Evolutionary conservation across 2,888 invertebrate genomes (phyloP).

Genomic region (Zelleria hepariella): DNA sequence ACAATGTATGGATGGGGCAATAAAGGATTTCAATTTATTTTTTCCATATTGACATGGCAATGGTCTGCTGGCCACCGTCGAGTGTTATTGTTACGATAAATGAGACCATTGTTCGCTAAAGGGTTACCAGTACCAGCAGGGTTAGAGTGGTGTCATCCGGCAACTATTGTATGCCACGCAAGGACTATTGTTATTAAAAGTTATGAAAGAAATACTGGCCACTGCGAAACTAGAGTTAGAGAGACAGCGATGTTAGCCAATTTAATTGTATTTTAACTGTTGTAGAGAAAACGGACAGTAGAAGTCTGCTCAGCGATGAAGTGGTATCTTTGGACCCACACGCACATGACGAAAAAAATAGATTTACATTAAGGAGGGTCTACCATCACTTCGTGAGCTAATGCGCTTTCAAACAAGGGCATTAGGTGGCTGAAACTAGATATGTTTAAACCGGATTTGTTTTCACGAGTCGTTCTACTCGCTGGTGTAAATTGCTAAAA

Average conservation of each 20-base stretch:
- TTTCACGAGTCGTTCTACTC: too few species aligned
- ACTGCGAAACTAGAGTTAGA: too few species aligned
- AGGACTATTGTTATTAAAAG: constrained; percentile 30
- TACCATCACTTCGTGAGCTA: too few species aligned
- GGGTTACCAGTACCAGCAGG: constrained; percentile 21
- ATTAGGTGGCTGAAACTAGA: too few species aligned
- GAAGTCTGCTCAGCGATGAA: too few species aligned
- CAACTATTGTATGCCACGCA: constrained; percentile 43
- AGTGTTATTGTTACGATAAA: constrained; percentile 56
- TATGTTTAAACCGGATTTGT: too few species aligned
- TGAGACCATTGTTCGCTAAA: constrained; percentile 51
- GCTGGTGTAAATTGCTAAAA: too few species aligned
- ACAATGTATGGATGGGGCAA: not conserved
- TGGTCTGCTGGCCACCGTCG: constrained; percentile 26
- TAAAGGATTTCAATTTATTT: constrained; percentile 16
- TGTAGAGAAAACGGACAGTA: too few species aligned
- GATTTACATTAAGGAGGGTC: too few species aligned
- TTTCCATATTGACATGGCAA: constrained; percentile 32
- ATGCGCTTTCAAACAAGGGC: too few species aligned
- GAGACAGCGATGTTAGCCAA: not conserved
- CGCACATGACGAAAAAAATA: too few species aligned
- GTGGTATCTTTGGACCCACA: too few species aligned
- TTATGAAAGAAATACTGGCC: constrained; percentile 7
- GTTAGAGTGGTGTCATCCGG: constrained; percentile 38
- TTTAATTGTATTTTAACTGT: not conserved